These are phyloP conservation scores for Festucalex cinctus DNA, from an alignment of 2,113 vertebrate species.

Conservation along the genomic window DNA sequence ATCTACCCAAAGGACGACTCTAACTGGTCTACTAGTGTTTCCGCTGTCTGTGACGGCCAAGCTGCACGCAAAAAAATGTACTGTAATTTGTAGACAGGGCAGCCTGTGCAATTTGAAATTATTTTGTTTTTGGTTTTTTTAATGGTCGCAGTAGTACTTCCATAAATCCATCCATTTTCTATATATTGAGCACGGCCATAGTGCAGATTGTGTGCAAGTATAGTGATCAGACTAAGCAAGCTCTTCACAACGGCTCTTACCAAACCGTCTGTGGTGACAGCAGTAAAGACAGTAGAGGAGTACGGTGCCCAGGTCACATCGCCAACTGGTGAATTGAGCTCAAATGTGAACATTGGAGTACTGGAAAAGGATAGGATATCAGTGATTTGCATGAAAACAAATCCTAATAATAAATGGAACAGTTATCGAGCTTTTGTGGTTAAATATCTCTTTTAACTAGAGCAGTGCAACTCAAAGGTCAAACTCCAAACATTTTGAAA, in stretches of 20 bases:
- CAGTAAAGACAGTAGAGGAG: slow-evolving; percentile 88
- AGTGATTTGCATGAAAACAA: neutral
- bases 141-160: too few species aligned
- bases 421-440: neutral
- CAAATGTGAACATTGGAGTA: slow-evolving; percentile 85
- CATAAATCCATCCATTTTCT: too few species aligned
- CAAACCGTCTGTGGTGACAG: slow-evolving; percentile 82
- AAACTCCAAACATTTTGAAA: too few species aligned
- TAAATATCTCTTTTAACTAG: neutral
- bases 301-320: slow-evolving; percentile 89
- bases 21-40: neutral
- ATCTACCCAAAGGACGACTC: slow-evolving; percentile 22
- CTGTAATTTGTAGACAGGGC: neutral
- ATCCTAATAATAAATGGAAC: neutral
- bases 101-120: too few species aligned
- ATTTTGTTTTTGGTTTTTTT: too few species aligned
- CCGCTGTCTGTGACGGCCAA: neutral
- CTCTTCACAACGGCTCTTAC: slow-evolving; percentile 58
- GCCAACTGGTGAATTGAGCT: slow-evolving; percentile 80
- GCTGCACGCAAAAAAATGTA: slow-evolving; percentile 11
- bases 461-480: neutral
- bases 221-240: too few species aligned
- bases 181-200: too few species aligned
- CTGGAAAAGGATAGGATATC: slow-evolving; percentile 60
- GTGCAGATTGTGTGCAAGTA: too few species aligned